Conservation (phyloP, 2,113 vertebrate genomes). For the Piaya cayana region DNA sequence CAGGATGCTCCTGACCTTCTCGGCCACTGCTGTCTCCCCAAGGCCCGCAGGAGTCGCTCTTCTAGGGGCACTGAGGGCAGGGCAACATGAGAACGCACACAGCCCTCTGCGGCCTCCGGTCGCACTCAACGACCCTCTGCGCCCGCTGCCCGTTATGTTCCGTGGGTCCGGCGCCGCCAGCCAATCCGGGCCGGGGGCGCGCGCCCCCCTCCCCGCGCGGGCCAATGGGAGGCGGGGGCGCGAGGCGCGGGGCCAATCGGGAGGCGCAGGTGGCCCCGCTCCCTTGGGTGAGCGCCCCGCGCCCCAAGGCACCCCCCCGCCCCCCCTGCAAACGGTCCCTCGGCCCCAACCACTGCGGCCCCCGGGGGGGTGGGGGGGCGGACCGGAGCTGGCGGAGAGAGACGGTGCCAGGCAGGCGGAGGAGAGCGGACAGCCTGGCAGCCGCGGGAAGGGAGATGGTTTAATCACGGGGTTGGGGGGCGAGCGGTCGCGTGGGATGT, state of each 20-base stretch:
- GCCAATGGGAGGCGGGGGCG: conserved; percentile 20
- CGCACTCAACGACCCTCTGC: too few species aligned
- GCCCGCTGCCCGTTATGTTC: too few species aligned
- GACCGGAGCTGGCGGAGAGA: background rate
- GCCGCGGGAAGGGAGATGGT: background rate
- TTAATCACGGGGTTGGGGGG: background rate
- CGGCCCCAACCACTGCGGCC: conserved; percentile 2
- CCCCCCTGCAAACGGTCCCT: background rate
- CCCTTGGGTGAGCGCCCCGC: background rate
- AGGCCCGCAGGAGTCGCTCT: too few species aligned
- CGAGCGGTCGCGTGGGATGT: background rate
- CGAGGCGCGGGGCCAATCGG: conserved; percentile 32
- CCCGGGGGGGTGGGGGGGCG: background rate
- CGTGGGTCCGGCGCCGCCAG: too few species aligned
- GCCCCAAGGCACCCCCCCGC: background rate
- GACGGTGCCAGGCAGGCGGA: too few species aligned
- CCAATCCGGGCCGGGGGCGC: too few species aligned
- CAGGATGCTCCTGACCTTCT: too few species aligned
- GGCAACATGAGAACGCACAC: too few species aligned
- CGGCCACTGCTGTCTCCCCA: too few species aligned
- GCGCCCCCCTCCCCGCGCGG: too few species aligned
- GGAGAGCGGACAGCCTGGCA: background rate
- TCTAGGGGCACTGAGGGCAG: too few species aligned
- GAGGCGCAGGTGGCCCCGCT: background rate
- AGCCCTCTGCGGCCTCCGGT: too few species aligned